Conservation (phyloP, 2,113 vertebrate genomes). For the Apaloderma vittatum region DNA sequence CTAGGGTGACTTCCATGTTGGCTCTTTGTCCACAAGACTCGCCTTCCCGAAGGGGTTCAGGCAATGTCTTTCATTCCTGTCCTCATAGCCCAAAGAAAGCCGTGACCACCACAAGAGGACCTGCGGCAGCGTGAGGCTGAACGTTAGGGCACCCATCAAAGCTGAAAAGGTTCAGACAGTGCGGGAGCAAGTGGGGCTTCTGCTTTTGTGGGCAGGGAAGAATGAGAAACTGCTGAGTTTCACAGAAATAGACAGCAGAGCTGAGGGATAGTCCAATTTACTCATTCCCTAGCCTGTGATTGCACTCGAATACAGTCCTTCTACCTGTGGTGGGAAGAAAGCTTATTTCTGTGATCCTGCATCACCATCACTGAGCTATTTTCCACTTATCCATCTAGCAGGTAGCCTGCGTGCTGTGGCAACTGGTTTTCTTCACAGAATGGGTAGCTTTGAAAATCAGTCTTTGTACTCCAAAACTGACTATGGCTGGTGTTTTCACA, state of each 20-base stretch:
- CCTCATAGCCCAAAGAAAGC: neutral
- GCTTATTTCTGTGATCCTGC: neutral
- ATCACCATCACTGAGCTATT: neutral
- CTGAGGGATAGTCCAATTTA: neutral
- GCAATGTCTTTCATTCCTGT: neutral
- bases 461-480: neutral
- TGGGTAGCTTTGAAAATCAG: neutral
- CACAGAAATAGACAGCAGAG: neutral
- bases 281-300: neutral
- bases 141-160: neutral
- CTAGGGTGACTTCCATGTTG: neutral
- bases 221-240: neutral
- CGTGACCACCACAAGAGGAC: rapidly evolving
- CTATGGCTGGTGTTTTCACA: neutral
- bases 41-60: neutral
- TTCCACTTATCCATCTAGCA: neutral
- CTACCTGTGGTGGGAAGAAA: neutral
- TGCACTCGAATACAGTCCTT: neutral
- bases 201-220: neutral
- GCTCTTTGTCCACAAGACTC: neutral
- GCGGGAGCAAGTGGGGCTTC: neutral
- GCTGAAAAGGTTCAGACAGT: neutral
- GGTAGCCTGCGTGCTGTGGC: neutral
- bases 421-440: neutral
- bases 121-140: neutral